Evolutionary conservation across 2,888 invertebrate genomes (phyloP).

Genomic region (Phengaris arion): DNA sequence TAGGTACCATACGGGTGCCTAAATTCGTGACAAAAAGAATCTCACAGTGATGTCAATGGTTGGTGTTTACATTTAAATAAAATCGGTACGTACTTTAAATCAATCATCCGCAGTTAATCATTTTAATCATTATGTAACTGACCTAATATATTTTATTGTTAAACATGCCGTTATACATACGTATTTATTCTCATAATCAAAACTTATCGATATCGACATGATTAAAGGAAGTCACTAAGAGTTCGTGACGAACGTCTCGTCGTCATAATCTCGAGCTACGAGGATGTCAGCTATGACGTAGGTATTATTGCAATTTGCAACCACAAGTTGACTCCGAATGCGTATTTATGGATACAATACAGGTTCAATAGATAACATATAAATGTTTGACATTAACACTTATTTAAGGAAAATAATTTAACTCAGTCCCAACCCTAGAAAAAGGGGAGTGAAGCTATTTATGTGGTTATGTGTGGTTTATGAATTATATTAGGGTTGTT

Average conservation of each 20-base stretch:
- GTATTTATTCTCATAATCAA: background rate
- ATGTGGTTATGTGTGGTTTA: too few species aligned
- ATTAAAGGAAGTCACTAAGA: background rate
- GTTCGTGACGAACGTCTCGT: background rate
- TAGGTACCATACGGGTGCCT: too few species aligned
- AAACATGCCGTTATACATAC: background rate
- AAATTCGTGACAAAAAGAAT: too few species aligned
- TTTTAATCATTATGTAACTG: too few species aligned
- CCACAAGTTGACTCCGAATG: background rate
- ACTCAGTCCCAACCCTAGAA: too few species aligned
- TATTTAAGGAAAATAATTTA: background rate
- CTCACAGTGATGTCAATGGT: too few species aligned
- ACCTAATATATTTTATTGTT: background rate
- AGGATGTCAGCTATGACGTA: constrained; percentile 14
- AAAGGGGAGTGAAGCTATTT: too few species aligned
- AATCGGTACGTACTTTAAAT: too few species aligned
- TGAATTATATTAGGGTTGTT: too few species aligned
- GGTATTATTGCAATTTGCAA: background rate
- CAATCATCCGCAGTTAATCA: too few species aligned
- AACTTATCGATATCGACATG: constrained; percentile 19
- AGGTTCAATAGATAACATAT: background rate
- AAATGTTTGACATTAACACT: background rate
- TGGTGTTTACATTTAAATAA: too few species aligned
- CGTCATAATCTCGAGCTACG: background rate
- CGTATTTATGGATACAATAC: background rate